Base-by-base conservation (phyloP, 2,797 vertebrate genomes). In the Helostoma temminkii region DNA sequence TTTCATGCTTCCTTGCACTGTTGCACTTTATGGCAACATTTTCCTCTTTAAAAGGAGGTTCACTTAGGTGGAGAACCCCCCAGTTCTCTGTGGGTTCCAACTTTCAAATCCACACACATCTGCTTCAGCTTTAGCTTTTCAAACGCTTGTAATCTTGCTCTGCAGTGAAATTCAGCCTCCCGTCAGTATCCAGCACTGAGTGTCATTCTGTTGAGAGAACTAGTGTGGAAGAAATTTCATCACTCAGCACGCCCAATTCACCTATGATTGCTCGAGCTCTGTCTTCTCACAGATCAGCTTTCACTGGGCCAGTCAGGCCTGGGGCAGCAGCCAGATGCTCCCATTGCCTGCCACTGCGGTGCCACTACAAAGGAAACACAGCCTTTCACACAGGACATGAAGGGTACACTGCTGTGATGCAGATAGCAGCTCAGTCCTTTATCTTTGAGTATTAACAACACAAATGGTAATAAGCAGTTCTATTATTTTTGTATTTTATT, bases 261-360 rank as follows among this genome's bases (percentile, higher is more conserved):
- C 69, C 86, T 49, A 61, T 77, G 61, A 66, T 68, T 70, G 75
- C 72, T 58, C 50, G 48, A 66, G 66, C 26, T 15, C 65, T 32
- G 53, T 86, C 87, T 85, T 66, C 36, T 66, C 75, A 71, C 68
- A 78, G 82, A 91, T 89, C 79, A 64, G 73, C 87, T 91, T 92
- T 91, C 89, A 83, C 54, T 56, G 75, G 75, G 66, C 64, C 15
- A 39, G 58, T 70, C 58, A 45, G 74, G 86, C 83, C 81, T 4
- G 75, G 82, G 84, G 87, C 70, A 16, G 81, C 82, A 77, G 81
- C 86, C 86, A 87, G 78, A 81, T 62, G 47, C 73, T 87, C 60
- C 69, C 43, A 36, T 71, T 30, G 68, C 84, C 41, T 78, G 53
- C 76, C 80, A 70, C 74, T 75, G 66, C 63, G 62, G 76, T 19